phyloP scores from a whole-genome alignment of 2,888 invertebrate species.

The Spilarctia lutea region DNA sequence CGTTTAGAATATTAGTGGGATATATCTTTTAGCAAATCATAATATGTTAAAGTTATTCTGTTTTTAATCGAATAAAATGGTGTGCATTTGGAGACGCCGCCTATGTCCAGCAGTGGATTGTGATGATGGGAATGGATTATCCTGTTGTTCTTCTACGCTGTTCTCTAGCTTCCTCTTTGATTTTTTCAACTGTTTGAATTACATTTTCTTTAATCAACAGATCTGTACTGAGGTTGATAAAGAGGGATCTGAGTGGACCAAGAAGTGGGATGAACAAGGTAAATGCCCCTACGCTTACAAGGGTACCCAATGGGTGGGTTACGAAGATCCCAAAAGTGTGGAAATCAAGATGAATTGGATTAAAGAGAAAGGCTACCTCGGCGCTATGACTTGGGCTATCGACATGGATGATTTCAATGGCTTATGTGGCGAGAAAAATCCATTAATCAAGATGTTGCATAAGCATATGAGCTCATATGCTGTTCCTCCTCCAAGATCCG shows the following conservation, averaged over 20 bases:
- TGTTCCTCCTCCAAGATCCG: conserved; percentile 89
- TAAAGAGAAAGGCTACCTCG: conserved; percentile 91
- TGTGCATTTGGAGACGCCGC: too few relatives aligned
- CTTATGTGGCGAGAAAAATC: conserved; percentile 92
- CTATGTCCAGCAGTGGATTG: too few relatives aligned
- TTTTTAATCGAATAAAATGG: too few relatives aligned
- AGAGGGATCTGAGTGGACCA: conserved; percentile 91
- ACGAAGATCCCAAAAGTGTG: conserved; percentile 93
- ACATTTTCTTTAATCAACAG: conserved; percentile 66
- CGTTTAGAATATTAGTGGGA: too few relatives aligned
- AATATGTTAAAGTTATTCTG: too few relatives aligned
- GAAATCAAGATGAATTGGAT: conserved; percentile 97
- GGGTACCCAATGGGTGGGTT: conserved; percentile 96
- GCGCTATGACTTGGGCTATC: conserved; percentile 97
- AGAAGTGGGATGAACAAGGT: conserved; percentile 93
- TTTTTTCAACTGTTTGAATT: not conserved
- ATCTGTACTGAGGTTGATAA: conserved; percentile 92
- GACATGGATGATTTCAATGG: conserved; percentile 97
- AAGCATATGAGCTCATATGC: conserved; percentile 90
- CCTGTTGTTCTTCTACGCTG: not conserved
- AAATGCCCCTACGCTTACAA: conserved; percentile 95
- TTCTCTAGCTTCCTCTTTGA: not conserved
- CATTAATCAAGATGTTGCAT: conserved; percentile 90
- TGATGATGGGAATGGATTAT: too few relatives aligned
- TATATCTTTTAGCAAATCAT: too few relatives aligned